Conservation (phyloP, 2,797 vertebrate genomes). For the Enoplosus armatus region DNA sequence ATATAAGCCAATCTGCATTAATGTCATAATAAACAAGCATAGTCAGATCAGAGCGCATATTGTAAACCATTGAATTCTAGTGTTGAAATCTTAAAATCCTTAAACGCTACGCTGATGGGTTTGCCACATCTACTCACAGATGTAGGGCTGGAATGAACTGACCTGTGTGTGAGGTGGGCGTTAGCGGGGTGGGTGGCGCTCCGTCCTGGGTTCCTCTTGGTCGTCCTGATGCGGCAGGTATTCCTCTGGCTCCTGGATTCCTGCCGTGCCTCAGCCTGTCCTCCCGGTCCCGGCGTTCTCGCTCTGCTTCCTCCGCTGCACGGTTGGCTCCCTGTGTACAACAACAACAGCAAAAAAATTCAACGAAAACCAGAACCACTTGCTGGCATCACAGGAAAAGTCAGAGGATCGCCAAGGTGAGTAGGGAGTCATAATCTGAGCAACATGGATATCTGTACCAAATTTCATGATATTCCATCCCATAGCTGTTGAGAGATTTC, state of each 20-base stretch:
- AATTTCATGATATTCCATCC: not conserved
- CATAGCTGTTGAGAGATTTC: not conserved
- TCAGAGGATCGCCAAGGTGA: not conserved
- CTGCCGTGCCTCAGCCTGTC: conserved; percentile 92
- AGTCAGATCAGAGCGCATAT: not conserved
- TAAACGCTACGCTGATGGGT: not conserved
- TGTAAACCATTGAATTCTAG: not conserved
- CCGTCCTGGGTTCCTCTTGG: conserved; percentile 91
- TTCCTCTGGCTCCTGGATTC: conserved; percentile 89
- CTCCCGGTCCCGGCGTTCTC: conserved; percentile 93
- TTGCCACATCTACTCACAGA: not conserved
- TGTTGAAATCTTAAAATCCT: not conserved
- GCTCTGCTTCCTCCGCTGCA: conserved; percentile 92
- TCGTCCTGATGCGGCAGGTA: conserved; percentile 92
- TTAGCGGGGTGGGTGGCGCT: conserved; percentile 90
- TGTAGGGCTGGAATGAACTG: not conserved
- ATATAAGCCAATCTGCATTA: too few species aligned
- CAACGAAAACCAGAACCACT: not conserved
- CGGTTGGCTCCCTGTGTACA: conserved; percentile 91
- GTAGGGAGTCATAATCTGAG: not conserved
- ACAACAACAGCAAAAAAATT: not conserved
- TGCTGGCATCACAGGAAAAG: not conserved
- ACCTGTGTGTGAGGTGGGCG: conserved; percentile 93
- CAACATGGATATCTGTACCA: too few species aligned
- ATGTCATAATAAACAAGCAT: not conserved